A percentile compares a stretch with the other conserved stretches of the same genome.
Evolutionary conservation across 2,888 invertebrate genomes (phyloP).

Genomic region (Amblyjoppa proteus): DNA sequence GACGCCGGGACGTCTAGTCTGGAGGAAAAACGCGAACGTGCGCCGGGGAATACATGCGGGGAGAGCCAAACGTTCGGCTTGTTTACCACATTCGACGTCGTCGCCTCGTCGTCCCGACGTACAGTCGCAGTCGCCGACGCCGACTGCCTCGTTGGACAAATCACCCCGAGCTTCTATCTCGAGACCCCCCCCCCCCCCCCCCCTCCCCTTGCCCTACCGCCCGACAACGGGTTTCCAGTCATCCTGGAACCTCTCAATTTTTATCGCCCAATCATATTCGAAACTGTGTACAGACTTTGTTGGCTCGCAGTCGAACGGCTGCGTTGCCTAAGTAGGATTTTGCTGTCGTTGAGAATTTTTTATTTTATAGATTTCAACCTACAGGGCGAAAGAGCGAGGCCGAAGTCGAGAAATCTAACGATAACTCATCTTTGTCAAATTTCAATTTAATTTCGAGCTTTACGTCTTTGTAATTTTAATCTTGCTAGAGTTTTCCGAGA

Average conservation of each 20-base stretch:
- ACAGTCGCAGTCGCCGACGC: constrained; percentile 62
- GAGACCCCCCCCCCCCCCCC: background rate
- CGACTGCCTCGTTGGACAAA: constrained; percentile 62
- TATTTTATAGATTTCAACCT: background rate
- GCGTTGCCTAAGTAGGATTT: background rate
- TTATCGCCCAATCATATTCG: constrained; percentile 60
- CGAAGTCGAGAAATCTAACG: background rate
- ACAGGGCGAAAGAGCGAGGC: background rate
- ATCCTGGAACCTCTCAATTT: constrained; percentile 54
- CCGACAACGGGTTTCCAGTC: constrained; percentile 20
- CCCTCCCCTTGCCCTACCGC: background rate
- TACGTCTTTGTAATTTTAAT: too few species aligned
- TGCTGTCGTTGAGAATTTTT: background rate
- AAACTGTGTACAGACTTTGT: constrained; percentile 24
- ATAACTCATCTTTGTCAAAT: background rate
- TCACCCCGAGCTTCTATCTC: constrained; percentile 34
- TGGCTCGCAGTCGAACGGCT: constrained; percentile 8
- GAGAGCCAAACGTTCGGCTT: constrained; percentile 32
- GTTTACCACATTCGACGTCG: constrained; percentile 60
- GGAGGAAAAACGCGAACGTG: constrained; percentile 16
- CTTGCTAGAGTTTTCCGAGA: background rate
- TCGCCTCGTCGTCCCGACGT: constrained; percentile 59
- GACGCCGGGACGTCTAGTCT: constrained; percentile 63
- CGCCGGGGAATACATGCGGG: background rate
- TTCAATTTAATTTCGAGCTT: too few species aligned